These are phyloP conservation scores for Cordilura impudica DNA, from an alignment of 2,888 invertebrate genomes.

Conservation along the genomic window DNA sequence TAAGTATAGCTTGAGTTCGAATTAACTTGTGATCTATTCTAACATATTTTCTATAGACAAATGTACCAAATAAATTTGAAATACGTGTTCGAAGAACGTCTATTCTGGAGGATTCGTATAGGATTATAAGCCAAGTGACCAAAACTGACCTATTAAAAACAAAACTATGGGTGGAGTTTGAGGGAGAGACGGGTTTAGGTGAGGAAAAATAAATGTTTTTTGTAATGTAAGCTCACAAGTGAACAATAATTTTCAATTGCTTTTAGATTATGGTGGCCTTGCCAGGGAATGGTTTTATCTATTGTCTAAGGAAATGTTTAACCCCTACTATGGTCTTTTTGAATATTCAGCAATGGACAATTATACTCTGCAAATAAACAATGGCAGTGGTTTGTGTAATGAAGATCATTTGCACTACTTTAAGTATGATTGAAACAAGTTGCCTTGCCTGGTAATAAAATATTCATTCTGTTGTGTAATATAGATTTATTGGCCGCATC, in stretches of 20 bases:
- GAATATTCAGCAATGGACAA: conserved; percentile 99
- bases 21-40: neutral
- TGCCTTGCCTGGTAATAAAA: neutral
- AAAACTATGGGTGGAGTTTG: conserved; percentile 99
- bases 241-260: neutral
- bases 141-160: conserved; percentile 96
- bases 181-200: conserved; percentile 94
- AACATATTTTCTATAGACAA: conserved; percentile 82
- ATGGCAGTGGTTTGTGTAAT: conserved; percentile 97
- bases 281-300: conserved; percentile 99
- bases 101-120: conserved; percentile 97
- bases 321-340: conserved; percentile 99
- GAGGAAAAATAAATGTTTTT: conserved; percentile 64
- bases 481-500: conserved; percentile 93
- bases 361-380: conserved; percentile 99
- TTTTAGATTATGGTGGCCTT: conserved; percentile 94
- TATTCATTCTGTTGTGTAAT: neutral
- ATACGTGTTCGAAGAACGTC: conserved; percentile 94
- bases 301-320: conserved; percentile 99
- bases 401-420: conserved; percentile 99
- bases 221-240: neutral
- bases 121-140: conserved; percentile 94
- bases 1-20: neutral
- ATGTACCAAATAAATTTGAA: conserved; percentile 98
- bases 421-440: conserved; percentile 80